Conservation (phyloP, 2,888 invertebrate genomes). For the Agriotes lineatus region DNA sequence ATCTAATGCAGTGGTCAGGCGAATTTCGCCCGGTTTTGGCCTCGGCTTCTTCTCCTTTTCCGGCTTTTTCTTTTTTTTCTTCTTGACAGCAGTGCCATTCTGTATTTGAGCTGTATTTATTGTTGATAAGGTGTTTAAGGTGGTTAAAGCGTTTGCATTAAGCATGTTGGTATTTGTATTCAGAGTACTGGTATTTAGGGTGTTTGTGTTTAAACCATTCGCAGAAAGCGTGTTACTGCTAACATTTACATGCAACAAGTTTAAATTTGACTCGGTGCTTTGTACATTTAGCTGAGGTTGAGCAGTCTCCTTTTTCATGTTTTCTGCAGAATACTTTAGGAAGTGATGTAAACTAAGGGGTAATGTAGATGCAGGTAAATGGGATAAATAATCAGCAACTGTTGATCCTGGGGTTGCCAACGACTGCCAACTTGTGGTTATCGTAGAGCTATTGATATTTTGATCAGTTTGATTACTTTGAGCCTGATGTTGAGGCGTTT, state of each 20-base stretch:
- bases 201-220: constrained; percentile 61
- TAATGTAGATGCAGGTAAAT: constrained; percentile 78
- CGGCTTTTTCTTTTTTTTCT: constrained; percentile 85
- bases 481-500: constrained; percentile 50
- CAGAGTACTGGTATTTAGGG: constrained; percentile 40
- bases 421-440: constrained; percentile 79
- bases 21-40: constrained; percentile 87
- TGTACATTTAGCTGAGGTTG: constrained; percentile 61
- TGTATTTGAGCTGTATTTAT: constrained; percentile 63
- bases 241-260: constrained; percentile 57
- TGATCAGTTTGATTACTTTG: constrained; percentile 60
- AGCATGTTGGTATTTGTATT: constrained; percentile 55
- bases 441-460: constrained; percentile 65
- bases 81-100: constrained; percentile 70
- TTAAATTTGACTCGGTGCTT: constrained; percentile 56
- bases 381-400: constrained; percentile 87
- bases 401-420: constrained; percentile 76
- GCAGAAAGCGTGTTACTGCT: constrained; percentile 55
- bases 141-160: constrained; percentile 68
- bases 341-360: constrained; percentile 87
- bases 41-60: constrained; percentile 85
- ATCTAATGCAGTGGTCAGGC: constrained; percentile 82
- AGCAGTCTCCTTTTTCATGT: constrained; percentile 79
- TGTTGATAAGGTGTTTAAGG: constrained; percentile 66
- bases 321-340: constrained; percentile 84